Evolutionary conservation across 2,888 invertebrate species (phyloP).

Genomic region (Heteromurus nitidus): DNA sequence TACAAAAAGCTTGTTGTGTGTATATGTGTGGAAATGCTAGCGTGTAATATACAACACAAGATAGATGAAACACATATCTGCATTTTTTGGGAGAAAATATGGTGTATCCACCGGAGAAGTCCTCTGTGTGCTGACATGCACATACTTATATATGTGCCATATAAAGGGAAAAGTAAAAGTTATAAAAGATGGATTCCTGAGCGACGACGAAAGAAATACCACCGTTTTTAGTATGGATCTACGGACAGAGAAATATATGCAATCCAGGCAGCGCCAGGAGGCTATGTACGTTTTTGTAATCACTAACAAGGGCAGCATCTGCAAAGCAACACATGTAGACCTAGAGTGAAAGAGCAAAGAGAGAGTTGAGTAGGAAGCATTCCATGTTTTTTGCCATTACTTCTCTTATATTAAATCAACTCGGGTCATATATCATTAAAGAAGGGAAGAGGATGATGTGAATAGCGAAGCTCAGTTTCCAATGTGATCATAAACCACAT

Average conservation of each 20-base stretch:
- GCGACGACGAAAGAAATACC: neutral
- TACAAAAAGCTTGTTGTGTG: neutral
- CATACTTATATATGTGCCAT: neutral
- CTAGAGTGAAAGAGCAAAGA: neutral
- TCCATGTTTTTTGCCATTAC: conserved; percentile 29
- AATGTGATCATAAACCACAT: conserved; percentile 31
- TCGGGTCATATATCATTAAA: conserved; percentile 44
- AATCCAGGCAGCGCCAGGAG: too few relatives aligned
- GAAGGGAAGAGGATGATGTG: conserved; percentile 30
- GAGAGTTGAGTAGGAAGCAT: conserved; percentile 16
- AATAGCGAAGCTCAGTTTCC: conserved; percentile 40
- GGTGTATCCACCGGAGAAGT: too few relatives aligned
- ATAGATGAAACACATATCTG: too few relatives aligned
- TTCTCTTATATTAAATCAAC: conserved; percentile 39
- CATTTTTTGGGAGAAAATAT: too few relatives aligned
- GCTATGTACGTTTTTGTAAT: neutral
- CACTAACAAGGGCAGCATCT: neutral
- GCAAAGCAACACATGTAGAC: conserved; percentile 7
- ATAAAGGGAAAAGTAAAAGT: neutral
- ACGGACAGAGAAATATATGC: too few relatives aligned
- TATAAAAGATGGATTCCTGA: neutral
- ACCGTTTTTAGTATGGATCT: too few relatives aligned
- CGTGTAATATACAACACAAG: neutral
- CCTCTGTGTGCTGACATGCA: too few relatives aligned
- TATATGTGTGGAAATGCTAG: neutral